Conservation (phyloP, 2,888 invertebrate genomes). For the Sinodicranocentrus sp. region DNA sequence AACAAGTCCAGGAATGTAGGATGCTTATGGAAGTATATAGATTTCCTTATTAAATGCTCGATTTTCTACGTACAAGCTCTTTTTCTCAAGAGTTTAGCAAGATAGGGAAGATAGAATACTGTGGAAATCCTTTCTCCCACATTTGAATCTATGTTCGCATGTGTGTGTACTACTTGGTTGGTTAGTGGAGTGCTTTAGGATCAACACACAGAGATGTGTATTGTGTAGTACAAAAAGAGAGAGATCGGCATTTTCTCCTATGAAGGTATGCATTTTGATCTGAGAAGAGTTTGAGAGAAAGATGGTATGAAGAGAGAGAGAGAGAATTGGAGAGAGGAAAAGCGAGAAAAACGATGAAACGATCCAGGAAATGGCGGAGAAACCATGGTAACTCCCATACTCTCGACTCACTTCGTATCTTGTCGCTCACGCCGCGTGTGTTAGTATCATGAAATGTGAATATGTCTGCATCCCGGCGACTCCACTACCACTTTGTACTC, state of each 20-base stretch:
- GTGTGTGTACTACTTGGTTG: not conserved
- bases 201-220: not conserved
- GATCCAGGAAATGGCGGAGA: conserved; percentile 75
- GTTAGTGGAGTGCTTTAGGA: not conserved
- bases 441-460: conserved; percentile 30
- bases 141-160: not conserved
- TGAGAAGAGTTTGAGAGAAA: not conserved
- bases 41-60: not conserved
- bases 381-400: conserved; percentile 68
- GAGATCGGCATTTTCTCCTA: not conserved
- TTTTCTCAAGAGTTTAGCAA: not conserved
- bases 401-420: conserved; percentile 64
- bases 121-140: not conserved
- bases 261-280: conserved; percentile 49
- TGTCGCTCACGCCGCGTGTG: conserved; percentile 54
- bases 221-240: not conserved
- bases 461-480: conserved; percentile 25
- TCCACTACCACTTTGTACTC: no score
- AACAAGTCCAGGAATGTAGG: not conserved
- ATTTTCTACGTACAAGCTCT: not conserved
- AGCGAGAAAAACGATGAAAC: conserved; percentile 66
- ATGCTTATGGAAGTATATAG: not conserved
- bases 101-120: not conserved
- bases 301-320: conserved; percentile 3
- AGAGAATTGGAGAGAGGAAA: conserved; percentile 2